Conservation (phyloP, 2,113 vertebrate genomes). For the Chloropsis cyanopogon region DNA sequence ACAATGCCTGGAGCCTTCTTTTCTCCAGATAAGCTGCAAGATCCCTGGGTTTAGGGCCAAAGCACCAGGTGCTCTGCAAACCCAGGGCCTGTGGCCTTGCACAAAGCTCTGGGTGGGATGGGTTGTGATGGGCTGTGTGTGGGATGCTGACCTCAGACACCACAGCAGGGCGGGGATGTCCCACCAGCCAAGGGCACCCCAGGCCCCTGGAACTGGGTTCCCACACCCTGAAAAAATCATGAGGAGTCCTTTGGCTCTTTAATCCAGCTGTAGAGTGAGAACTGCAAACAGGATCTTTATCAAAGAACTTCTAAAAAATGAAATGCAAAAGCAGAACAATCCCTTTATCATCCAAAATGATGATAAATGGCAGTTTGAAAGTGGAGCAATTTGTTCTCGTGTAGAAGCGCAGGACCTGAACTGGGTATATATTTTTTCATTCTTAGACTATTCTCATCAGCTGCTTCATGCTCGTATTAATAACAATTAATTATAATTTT, state of each 20-base stretch:
- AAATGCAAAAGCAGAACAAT: neutral
- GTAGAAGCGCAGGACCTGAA: neutral
- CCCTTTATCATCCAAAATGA: neutral
- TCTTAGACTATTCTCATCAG: neutral
- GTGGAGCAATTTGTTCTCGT: neutral
- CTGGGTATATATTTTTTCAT: neutral
- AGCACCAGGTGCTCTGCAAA: neutral
- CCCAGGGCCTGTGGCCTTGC: neutral
- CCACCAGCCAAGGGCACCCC: neutral
- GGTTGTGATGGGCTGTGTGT: accelerated
- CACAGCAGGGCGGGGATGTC: neutral
- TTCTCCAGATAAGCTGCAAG: neutral
- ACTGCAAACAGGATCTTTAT: neutral
- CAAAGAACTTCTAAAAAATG: neutral
- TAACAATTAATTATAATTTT: constrained; percentile 59
- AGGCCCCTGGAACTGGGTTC: accelerated
- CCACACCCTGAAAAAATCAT: neutral
- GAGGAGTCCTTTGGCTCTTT: neutral
- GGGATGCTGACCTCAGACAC: neutral
- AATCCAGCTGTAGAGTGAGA: accelerated
- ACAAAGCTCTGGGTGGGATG: neutral
- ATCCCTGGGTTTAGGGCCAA: neutral
- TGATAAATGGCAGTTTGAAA: neutral
- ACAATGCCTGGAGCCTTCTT: neutral
- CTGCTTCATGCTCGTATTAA: constrained; percentile 14